Evolutionary conservation across 1,140 invertebrate species (phyloP).

Genomic region (Brachionus manjavacas): DNA sequence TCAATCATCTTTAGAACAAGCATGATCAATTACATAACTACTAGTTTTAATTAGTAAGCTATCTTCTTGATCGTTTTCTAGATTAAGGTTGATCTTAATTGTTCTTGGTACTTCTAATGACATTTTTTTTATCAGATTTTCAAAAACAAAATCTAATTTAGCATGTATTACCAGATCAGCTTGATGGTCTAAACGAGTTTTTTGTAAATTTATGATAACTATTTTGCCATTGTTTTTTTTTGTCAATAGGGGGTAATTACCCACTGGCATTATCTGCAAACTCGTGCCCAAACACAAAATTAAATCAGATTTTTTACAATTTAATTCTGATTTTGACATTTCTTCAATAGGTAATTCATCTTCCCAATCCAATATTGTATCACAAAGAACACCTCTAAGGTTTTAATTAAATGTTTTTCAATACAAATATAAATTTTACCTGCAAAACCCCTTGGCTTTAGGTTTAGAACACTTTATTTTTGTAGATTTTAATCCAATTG

Average conservation of each 20-base stretch:
- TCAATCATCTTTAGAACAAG: not conserved
- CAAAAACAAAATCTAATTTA: constrained; percentile 30
- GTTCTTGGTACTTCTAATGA: not conserved
- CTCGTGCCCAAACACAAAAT: constrained; percentile 91
- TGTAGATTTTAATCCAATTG: constrained; percentile 83
- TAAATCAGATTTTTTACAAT: constrained; percentile 82
- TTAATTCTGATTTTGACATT: constrained; percentile 74
- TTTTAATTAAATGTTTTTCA: not conserved
- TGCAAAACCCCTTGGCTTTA: constrained; percentile 50
- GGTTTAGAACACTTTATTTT: constrained; percentile 68
- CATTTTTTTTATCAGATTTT: constrained; percentile 4
- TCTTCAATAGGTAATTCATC: constrained; percentile 84
- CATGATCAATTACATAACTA: not conserved
- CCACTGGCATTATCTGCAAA: constrained; percentile 92
- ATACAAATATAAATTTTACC: not conserved
- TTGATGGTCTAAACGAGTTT: constrained; percentile 79
- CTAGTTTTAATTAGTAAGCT: not conserved
- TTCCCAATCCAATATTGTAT: constrained; percentile 98
- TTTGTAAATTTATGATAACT: constrained; percentile 91
- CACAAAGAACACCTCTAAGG: constrained; percentile 72
- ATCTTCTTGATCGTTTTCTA: not conserved
- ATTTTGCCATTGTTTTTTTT: constrained; percentile 81
- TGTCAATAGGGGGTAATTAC: constrained; percentile 75
- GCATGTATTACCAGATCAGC: constrained; percentile 34
- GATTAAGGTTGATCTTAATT: not conserved